Base-by-base conservation (phyloP, 2,113 vertebrate species). In the Coregonus clupeaformis region DNA sequence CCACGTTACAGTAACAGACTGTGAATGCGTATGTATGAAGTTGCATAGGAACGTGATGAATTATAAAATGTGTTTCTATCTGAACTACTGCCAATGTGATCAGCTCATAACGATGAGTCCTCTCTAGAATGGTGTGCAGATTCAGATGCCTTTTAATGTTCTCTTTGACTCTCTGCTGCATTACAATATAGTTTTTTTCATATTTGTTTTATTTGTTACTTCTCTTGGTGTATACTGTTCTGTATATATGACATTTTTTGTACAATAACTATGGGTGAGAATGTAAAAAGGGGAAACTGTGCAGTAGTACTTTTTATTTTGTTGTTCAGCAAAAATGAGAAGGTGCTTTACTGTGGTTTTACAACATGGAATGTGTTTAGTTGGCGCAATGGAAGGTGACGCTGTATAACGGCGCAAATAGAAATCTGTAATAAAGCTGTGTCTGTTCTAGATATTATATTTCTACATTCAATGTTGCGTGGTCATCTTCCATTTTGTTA, bases 221-320 rank as follows among this genome's bases (percentile, higher is more conserved):
- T 88, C 78, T 83, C 82, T 88, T 81, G 88, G 63, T 91, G 91
- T 90, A 16, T 52, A 92, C 66, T 66, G 79, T 90, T 90, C 83
- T 90, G 89, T 92, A 91, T 88, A 90, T 87, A n/a, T 86, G 83
- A 75, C 75, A 82, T 90, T 90, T 90, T 92, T 93, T 90, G 89
- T 93, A 92, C 84, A 91, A 91, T 90, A 88, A 84, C 64, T 79
- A 52, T 52, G 77, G 86, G 87, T 88, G 82, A 91, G 89, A 90
- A 90, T 92, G 88, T 92, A 88, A 88, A 69, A 83, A 47, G 80
- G 62, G 77, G 66, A 80, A 80, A 86, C 60, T 67, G 91, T 93
- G 87, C 81, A 88, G 86, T 91, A 81, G 86, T 91, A 78, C 57
- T 84, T 90, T 90, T 87, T 89, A 20, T 55, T 90, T 92, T 90